These are phyloP conservation scores for Brachionus plicatilis DNA, from an alignment of 1,140 invertebrate species.

Conservation along the genomic window DNA sequence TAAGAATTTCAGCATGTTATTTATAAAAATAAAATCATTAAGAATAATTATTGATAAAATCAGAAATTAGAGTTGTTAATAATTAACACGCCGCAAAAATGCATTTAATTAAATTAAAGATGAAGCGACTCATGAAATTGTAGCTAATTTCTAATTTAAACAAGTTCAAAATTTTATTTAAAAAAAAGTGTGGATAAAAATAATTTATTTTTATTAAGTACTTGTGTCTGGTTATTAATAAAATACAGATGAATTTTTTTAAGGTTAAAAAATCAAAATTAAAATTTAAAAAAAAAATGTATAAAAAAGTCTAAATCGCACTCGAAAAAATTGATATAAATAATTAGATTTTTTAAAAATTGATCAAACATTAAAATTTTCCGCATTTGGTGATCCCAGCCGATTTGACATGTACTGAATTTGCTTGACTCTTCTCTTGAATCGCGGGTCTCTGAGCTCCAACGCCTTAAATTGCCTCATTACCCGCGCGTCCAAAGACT, in stretches of 20 bases:
- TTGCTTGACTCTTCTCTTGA: constrained; percentile 28
- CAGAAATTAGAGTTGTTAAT: too few species aligned
- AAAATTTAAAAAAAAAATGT: neutral
- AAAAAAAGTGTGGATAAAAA: too few species aligned
- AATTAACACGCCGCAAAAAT: too few species aligned
- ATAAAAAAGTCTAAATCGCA: neutral
- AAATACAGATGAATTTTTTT: neutral
- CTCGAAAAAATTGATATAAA: neutral
- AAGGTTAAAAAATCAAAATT: neutral
- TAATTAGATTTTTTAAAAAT: neutral
- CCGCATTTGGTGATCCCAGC: neutral
- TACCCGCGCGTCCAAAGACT: constrained; percentile 17
- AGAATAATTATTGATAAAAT: too few species aligned
- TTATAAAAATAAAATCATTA: too few species aligned
- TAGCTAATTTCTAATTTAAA: too few species aligned
- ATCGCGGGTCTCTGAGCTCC: neutral
- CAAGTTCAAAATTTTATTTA: too few species aligned
- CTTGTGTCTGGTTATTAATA: neutral
- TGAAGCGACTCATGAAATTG: too few species aligned
- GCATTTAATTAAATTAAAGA: too few species aligned
- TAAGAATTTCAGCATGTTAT: too few species aligned
- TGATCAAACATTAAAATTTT: constrained; percentile 9
- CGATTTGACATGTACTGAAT: constrained; percentile 35
- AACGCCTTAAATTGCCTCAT: constrained; percentile 38
- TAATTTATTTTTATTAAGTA: neutral